Conservation (phyloP, 2,888 invertebrate species). For the Pollenia angustigena region DNA sequence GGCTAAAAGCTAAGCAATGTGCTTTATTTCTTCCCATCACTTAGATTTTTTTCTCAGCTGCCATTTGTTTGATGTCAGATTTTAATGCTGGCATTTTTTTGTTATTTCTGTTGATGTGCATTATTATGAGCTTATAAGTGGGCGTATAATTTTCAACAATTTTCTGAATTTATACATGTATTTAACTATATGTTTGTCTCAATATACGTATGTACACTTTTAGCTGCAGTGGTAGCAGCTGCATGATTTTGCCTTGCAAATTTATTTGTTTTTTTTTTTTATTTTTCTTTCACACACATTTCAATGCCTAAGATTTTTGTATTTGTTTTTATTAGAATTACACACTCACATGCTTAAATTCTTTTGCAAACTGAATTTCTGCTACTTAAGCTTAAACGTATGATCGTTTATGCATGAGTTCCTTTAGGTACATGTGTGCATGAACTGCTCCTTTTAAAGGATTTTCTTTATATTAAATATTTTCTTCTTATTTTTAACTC, state of each 20-base stretch:
- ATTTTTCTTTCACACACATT: not conserved
- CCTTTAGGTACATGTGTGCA: slow-evolving; percentile 36
- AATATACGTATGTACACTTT: not conserved
- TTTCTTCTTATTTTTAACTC: not conserved
- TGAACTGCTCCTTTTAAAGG: slow-evolving; percentile 33
- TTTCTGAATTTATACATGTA: slow-evolving; percentile 42
- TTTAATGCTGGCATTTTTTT: slow-evolving; percentile 24
- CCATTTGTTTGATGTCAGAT: slow-evolving; percentile 40
- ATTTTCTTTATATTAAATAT: not conserved
- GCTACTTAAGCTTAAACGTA: slow-evolving; percentile 67
- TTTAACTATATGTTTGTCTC: slow-evolving; percentile 35
- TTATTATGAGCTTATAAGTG: slow-evolving; percentile 73
- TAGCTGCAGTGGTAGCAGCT: slow-evolving; percentile 44
- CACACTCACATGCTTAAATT: not conserved
- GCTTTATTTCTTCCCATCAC: not conserved
- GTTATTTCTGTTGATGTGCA: slow-evolving; percentile 47
- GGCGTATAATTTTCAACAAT: slow-evolving; percentile 71
- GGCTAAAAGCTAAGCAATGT: not conserved
- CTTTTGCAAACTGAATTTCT: slow-evolving; percentile 25
- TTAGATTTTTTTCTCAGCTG: not conserved
- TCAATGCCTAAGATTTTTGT: slow-evolving; percentile 38
- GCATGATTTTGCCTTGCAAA: slow-evolving; percentile 33
- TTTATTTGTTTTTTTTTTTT: slow-evolving; percentile 11
- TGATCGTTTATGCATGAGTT: slow-evolving; percentile 67
- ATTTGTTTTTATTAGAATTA: slow-evolving; percentile 45